Evolutionary conservation across 2,888 invertebrate species (phyloP).

Genomic region (Ganaspis brasiliensis): DNA sequence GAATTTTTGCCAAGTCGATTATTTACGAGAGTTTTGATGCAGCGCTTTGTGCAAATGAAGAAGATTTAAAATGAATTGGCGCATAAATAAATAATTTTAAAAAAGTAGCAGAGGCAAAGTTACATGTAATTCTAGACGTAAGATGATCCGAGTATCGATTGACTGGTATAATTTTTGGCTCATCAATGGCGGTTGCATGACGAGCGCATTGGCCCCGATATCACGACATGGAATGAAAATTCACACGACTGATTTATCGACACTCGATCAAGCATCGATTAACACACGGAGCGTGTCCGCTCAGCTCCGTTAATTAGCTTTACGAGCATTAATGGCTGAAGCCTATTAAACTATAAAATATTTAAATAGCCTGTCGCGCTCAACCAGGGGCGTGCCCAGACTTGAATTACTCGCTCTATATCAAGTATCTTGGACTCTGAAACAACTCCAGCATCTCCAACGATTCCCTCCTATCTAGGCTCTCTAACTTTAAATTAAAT

Average conservation of each 20-base stretch:
- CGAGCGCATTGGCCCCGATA: conserved; percentile 38
- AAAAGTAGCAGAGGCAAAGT: background rate
- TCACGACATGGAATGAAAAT: conserved; percentile 30
- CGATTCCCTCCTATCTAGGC: background rate
- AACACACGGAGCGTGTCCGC: conserved; percentile 63
- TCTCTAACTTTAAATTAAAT: no score
- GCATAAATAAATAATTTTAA: conserved; percentile 28
- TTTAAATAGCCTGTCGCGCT: conserved; percentile 70
- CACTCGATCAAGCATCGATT: conserved; percentile 66
- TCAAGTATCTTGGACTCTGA: conserved; percentile 51
- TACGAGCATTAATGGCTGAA: conserved; percentile 73
- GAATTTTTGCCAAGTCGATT: background rate
- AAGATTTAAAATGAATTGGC: background rate
- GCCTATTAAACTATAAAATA: conserved; percentile 74
- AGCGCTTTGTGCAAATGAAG: conserved; percentile 20
- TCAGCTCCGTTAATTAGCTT: conserved; percentile 70
- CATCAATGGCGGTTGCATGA: background rate
- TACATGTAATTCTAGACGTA: conserved; percentile 12
- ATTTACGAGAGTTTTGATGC: conserved; percentile 34
- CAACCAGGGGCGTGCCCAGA: conserved; percentile 60
- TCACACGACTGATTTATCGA: conserved; percentile 57
- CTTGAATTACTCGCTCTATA: conserved; percentile 67
- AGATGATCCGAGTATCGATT: conserved; percentile 24
- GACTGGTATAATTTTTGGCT: background rate
- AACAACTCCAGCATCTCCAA: conserved; percentile 45